Conservation (phyloP, 2,797 vertebrate genomes). For the Serranus cabrilla region DNA sequence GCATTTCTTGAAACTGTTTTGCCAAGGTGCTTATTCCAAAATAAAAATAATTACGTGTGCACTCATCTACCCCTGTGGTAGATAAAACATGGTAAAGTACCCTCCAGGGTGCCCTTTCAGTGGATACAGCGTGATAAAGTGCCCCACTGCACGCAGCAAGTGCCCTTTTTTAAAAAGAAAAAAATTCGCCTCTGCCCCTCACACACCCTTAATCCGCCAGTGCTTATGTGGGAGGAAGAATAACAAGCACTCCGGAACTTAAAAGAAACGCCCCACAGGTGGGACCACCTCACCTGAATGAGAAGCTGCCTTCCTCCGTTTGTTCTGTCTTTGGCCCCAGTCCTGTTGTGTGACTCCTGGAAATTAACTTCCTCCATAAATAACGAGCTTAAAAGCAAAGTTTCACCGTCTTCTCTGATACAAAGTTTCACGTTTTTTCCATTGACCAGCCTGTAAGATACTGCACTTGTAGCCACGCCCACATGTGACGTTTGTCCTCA, state of each 20-base stretch:
- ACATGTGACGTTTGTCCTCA: background rate
- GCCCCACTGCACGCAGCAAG: too few relatives aligned
- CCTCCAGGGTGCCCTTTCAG: too few relatives aligned
- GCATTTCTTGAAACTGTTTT: background rate
- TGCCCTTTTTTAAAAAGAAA: too few relatives aligned
- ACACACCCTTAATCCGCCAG: too few relatives aligned
- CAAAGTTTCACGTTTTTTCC: background rate
- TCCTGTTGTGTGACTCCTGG: background rate
- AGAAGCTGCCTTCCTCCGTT: background rate
- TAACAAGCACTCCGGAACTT: background rate
- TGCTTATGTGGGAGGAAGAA: background rate
- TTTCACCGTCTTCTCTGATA: background rate
- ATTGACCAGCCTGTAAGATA: background rate
- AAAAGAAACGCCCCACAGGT: background rate
- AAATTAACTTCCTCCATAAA: background rate
- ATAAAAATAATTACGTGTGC: background rate
- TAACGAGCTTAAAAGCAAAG: background rate
- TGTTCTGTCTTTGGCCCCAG: conserved; percentile 2
- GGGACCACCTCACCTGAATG: background rate
- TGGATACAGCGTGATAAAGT: too few relatives aligned
- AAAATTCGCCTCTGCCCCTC: too few relatives aligned
- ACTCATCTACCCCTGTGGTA: too few relatives aligned
- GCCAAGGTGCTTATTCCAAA: conserved; percentile 1
- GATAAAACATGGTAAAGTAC: too few relatives aligned
- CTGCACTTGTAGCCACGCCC: background rate